Conservation (phyloP, 2,113 vertebrate genomes). For the Sigmodon hispidus region DNA sequence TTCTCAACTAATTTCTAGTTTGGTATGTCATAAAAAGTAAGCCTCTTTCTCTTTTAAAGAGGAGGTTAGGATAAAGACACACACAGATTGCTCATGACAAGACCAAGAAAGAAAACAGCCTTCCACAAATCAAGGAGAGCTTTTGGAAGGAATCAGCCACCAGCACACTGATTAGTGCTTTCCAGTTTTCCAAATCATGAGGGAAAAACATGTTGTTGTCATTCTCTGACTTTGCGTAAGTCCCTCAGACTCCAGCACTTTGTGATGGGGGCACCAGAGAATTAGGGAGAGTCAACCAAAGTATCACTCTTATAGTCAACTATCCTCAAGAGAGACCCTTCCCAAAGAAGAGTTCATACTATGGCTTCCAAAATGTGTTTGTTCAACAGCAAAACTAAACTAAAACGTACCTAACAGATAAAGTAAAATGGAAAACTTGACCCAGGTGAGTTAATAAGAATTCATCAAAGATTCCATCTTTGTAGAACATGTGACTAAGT, state of each 20-base stretch:
- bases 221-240: not conserved
- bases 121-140: not conserved
- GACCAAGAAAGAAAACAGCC: not conserved
- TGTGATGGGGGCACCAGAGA: not conserved
- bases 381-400: not conserved
- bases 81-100: not conserved
- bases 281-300: not conserved
- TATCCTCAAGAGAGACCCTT: not conserved
- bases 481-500: not conserved
- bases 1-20: not conserved
- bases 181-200: not conserved
- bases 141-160: not conserved
- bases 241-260: not conserved
- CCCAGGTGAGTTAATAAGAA: not conserved
- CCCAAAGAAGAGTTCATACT: not conserved
- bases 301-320: not conserved
- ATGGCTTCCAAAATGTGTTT: slow-evolving; percentile 23
- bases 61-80: not conserved
- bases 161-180: not conserved
- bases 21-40: not conserved
- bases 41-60: slow-evolving; percentile 2
- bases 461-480: not conserved
- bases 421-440: not conserved
- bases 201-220: not conserved
- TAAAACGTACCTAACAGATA: not conserved